A percentile compares a stretch with the other conserved stretches of the same genome.
These are phyloP conservation scores for Chrysolina americana DNA, from an alignment of 2,888 invertebrate genomes.

Conservation along the genomic window DNA sequence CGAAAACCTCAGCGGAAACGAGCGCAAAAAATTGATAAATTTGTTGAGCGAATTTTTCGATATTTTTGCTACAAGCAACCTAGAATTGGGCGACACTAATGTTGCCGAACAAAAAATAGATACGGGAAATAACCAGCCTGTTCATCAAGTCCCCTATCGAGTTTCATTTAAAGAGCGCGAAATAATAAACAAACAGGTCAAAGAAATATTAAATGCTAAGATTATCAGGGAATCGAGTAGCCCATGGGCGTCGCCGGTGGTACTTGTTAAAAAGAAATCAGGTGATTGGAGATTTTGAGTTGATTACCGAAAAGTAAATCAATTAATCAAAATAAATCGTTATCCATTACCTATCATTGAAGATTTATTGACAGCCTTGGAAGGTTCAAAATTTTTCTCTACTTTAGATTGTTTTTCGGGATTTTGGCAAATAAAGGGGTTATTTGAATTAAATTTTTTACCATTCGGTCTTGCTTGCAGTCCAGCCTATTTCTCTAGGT, in stretches of 20 bases:
- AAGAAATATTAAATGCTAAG: constrained; percentile 16
- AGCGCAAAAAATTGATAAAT: too few species aligned
- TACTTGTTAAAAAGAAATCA: too few species aligned
- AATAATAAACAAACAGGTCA: too few species aligned
- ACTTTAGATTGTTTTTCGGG: constrained; percentile 16
- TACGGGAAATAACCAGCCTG: neutral
- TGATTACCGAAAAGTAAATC: constrained; percentile 13
- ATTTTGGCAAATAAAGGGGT: constrained; percentile 4
- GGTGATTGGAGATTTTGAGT: too few species aligned
- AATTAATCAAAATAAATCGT: neutral
- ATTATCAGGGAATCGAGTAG: neutral
- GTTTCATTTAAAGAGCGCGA: too few species aligned
- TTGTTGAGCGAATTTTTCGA: too few species aligned
- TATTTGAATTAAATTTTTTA: neutral
- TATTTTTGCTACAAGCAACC: too few species aligned
- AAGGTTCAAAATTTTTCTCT: neutral
- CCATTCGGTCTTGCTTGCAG: constrained; percentile 1
- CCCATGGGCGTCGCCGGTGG: neutral
- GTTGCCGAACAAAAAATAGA: neutral
- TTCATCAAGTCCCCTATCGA: neutral
- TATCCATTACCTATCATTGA: neutral
- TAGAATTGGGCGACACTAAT: too few species aligned
- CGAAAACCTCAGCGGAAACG: too few species aligned
- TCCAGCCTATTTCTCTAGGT: constrained; percentile 19
- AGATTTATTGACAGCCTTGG: neutral